Base-by-base conservation (phyloP, 2,888 invertebrate species). In the Melanargia galathea region DNA sequence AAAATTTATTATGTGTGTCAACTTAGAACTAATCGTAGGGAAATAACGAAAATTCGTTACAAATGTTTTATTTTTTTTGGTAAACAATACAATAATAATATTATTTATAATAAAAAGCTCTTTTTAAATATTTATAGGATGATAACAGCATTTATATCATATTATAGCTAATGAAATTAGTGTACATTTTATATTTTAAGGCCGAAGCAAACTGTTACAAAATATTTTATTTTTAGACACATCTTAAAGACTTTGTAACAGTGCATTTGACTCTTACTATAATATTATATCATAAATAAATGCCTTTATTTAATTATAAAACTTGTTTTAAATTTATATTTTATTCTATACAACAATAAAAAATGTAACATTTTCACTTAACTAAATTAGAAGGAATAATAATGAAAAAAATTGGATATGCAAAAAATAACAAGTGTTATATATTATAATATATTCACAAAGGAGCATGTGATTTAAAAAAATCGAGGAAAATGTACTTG, bases 1-100 rank as follows among this genome's bases (percentile, higher is more conserved):
- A 69, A 66, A 73, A 72, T 81, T 81, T 81, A 82, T 77, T 81
- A 76, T 77, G 62, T 69, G 74, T 79, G 69, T 70, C 70, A 70
- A 68, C 78, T 77, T 70, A 66, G 63, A 64, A 72, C 76, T 73
- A 78, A 76, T 75, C 75, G 74, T 78, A 79, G 73, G 73, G 76
- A 66, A 70, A 62, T 57, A 66, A 67, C 54, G 20, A 61, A 61
- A 64, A 52, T 58, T 63, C 49, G 58, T 64, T 63, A 63, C 16
- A 64, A 57, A 57, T 61, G 54, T 57, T 54, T 13, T 62, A 11
- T 38, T 65, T 64, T 70, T 69, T 69, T 71, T 71, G 70, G 70
- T 69, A 68, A 68, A 64, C 51, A 57, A 52, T 65, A 46, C 45
- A 52, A 35, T 55, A 51, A 20, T 26, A 30, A n/a, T 26, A 26